Evolutionary conservation across 2,113 vertebrate genomes (phyloP), one percentile per base, ranked within the genome.

Genomic region (Pteropus alecto): DNA sequence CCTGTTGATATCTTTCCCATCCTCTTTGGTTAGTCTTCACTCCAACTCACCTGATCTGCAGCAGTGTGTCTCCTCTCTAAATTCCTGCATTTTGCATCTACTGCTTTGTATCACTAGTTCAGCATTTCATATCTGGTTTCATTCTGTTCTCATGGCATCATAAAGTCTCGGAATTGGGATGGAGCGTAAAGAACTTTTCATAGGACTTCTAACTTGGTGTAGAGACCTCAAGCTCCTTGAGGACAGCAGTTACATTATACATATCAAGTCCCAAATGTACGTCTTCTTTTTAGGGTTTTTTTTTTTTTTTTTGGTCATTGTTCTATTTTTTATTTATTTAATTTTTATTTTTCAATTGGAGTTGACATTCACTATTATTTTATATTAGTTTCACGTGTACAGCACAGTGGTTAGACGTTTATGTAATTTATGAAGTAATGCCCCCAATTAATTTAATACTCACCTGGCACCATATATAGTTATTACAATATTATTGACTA

Each of bases 211-310:
- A 61, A 68, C 14, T 61, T 87, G 58, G 76, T 88, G 6, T 48
- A 77, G 87, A 63, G 1, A 63, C 33, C 48, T 88, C 19, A 95
- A 48, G 71, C 24, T 96, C 38, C 43, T 95, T 74, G n/a, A 94
- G 67, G 63, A 83, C 19, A 93, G 56, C 4, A n/a, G 12, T 74
- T 65, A 81, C 8, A 28, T 68, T 76, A 51, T 58, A 68, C 7
- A 24, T n/a, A 81, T 35, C 26, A 94, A 74, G 6, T 46, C 38
- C 14, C 13, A 83, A 90, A 54, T 33, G 18, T 48, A 15, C 76
- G 11, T 83, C 24, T 92, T 7, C 33, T 48, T 93, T 97, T 84
- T 87, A 81, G 73, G 30, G 38, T 78, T 88, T 95, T 93, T 46
- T 46, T 38, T 38, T 38, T 35, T 35, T 43, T 51, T 51, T 51